phyloP scores from a whole-genome alignment of 2,113 vertebrate species.

The Coregonus clupeaformis region DNA sequence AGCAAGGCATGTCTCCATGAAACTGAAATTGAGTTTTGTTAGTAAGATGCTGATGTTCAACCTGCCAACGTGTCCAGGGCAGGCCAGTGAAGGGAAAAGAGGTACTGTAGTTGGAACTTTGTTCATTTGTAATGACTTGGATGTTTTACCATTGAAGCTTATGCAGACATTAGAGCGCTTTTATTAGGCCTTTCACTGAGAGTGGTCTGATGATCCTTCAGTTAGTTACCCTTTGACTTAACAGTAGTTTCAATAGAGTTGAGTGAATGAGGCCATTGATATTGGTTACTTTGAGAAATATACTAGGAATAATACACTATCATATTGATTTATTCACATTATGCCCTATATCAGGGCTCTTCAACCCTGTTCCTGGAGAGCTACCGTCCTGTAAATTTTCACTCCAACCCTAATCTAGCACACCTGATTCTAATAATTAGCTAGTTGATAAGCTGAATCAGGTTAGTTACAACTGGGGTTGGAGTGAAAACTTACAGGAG shows the following conservation, averaged over 20 bases:
- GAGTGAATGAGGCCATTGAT: slow-evolving; percentile 28
- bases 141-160: no score
- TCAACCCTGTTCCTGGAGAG: no score
- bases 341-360: background rate
- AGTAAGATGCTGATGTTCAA: slow-evolving; percentile 23
- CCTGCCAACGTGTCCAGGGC: slow-evolving; percentile 20
- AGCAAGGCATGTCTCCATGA: slow-evolving; percentile 35
- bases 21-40: slow-evolving; percentile 29
- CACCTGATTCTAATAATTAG: no score
- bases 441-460: no score
- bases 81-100: background rate
- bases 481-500: no score
- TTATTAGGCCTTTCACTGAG: background rate
- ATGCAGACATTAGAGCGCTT: no score
- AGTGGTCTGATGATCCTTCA: background rate
- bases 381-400: no score
- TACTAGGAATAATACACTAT: background rate
- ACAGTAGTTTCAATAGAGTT: slow-evolving; percentile 4
- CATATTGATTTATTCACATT: slow-evolving; percentile 15
- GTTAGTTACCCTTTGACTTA: background rate
- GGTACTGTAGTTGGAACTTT: background rate
- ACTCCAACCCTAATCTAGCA: no score
- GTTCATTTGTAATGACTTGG: background rate
- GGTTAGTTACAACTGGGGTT: no score
- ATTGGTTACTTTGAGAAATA: slow-evolving; percentile 8